Evolutionary conservation across 1,140 invertebrate species (phyloP).

Genomic region (Bombus ignitus): DNA sequence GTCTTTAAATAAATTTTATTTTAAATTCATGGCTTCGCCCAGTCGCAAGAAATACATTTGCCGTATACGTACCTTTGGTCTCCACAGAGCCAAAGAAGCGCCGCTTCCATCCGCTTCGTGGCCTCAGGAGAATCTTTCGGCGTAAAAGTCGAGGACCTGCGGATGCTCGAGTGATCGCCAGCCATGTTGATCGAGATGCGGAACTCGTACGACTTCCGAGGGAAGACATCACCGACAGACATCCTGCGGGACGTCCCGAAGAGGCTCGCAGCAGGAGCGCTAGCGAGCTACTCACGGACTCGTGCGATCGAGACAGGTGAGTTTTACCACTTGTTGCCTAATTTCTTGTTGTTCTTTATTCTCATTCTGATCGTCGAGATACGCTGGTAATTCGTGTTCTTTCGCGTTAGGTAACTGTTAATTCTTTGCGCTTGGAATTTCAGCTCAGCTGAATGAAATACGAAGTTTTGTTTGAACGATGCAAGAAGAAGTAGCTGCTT

Average conservation of each 20-base stretch:
- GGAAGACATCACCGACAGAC: constrained; percentile 78
- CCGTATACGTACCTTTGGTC: constrained; percentile 6
- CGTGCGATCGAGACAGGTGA: constrained; percentile 76
- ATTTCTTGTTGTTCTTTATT: no score
- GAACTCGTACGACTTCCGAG: constrained; percentile 58
- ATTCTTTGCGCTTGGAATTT: no score
- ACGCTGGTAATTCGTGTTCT: no score
- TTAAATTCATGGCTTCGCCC: no score
- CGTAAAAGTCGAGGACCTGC: constrained; percentile 83
- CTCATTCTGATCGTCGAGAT: no score
- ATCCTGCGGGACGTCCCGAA: constrained; percentile 79
- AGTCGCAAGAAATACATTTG: no score
- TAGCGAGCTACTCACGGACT: constrained; percentile 86
- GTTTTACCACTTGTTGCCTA: neutral
- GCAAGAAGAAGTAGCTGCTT: no score
- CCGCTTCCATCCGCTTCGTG: constrained; percentile 86
- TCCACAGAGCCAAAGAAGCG: constrained; percentile 86
- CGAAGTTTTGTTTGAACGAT: no score
- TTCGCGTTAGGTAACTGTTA: no score
- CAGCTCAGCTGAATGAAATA: no score
- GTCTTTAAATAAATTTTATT: no score
- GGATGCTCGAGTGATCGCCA: constrained; percentile 72
- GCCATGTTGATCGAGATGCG: constrained; percentile 60
- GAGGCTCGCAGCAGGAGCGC: constrained; percentile 86
- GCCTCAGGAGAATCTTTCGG: constrained; percentile 87